Evolutionary conservation across 2,113 vertebrate genomes (phyloP).

Genomic region (Mus musculus): GRCm39 chr10:27346001-27346500

Average conservation of each 20-base stretch:
- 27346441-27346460: too few species aligned
- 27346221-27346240: neutral
- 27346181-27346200: neutral
- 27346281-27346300: neutral
- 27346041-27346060: neutral
- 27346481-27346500: too few species aligned
- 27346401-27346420: too few species aligned
- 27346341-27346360: neutral
- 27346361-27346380: neutral
- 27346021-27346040: neutral
- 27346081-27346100: neutral
- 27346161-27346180: neutral
- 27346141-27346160: neutral
- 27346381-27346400: too few species aligned
- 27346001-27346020: neutral
- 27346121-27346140: neutral
- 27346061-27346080: neutral
- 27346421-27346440: too few species aligned
- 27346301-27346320: neutral
- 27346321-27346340: neutral
- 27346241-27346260: neutral
- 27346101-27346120: too few species aligned
- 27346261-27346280: neutral
- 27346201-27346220: neutral
- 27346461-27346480: too few species aligned